Percentiles rank a stretch among this genome's conserved stretches.
Evolutionary conservation across 2,888 invertebrate species (phyloP).

Genomic region (Tipula unca): DNA sequence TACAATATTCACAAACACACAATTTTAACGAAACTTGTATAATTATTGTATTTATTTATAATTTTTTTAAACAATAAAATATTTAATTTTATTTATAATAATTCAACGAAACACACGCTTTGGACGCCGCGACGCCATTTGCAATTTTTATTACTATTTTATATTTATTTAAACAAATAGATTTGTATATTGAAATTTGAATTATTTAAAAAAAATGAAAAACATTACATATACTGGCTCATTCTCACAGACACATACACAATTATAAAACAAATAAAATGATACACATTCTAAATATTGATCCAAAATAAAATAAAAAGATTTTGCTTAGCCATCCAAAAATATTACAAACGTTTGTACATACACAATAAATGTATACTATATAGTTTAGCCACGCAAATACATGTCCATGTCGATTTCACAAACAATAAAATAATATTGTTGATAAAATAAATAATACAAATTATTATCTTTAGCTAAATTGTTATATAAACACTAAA

Average conservation of each 20-base stretch:
- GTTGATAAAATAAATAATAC: not conserved
- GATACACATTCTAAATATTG: constrained; percentile 14
- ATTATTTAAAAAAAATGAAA: constrained; percentile 2
- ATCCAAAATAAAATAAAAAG: not conserved
- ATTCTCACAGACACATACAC: not conserved
- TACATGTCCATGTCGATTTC: not conserved
- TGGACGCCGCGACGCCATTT: constrained; percentile 21
- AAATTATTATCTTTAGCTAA: not conserved
- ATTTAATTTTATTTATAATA: not conserved
- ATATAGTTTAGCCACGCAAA: not conserved
- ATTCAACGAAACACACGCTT: constrained; percentile 17
- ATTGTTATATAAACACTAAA: too few relatives aligned
- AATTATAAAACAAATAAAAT: constrained; percentile 2
- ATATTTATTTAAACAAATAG: not conserved
- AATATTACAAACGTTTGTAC: not conserved
- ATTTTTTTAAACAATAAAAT: not conserved
- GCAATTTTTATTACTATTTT: constrained; percentile 16
- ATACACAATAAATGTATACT: not conserved
- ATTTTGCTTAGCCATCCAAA: not conserved
- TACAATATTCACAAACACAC: not conserved
- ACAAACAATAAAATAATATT: not conserved
- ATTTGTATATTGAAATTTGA: too few relatives aligned
- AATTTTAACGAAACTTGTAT: not conserved
- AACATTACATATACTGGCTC: not conserved
- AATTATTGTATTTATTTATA: not conserved